Evolutionary conservation across 2,888 invertebrate genomes (phyloP).

Genomic region (Liopterus haemorrhoidalis): DNA sequence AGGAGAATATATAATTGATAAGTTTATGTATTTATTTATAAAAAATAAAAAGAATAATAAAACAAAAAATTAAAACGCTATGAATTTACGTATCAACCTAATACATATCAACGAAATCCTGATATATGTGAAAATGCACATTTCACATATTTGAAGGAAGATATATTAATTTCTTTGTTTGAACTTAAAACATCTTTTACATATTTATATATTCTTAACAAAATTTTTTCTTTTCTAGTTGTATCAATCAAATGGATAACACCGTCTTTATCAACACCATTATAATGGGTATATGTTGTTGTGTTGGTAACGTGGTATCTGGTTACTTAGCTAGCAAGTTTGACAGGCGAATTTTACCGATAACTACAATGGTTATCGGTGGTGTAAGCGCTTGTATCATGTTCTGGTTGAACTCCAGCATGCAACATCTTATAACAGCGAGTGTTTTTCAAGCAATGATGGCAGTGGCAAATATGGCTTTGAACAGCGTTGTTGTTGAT

Average conservation of each 20-base stretch:
- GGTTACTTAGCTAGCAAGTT: constrained; percentile 51
- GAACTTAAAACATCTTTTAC: not conserved
- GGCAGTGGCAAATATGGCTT: constrained; percentile 47
- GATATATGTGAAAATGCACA: too few species aligned
- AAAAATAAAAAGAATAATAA: too few species aligned
- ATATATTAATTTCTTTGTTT: too few species aligned
- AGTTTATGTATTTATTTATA: too few species aligned
- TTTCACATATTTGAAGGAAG: too few species aligned
- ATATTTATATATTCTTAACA: not conserved
- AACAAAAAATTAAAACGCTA: too few species aligned
- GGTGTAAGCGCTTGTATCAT: constrained; percentile 55
- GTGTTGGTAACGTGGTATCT: constrained; percentile 58
- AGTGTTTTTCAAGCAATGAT: constrained; percentile 49
- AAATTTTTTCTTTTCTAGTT: constrained; percentile 35
- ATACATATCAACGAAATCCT: too few species aligned
- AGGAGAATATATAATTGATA: too few species aligned
- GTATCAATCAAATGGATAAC: constrained; percentile 53
- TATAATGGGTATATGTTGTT: constrained; percentile 59
- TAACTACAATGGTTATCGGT: constrained; percentile 47
- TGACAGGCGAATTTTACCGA: constrained; percentile 38
- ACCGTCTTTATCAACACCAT: constrained; percentile 61
- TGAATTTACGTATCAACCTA: too few species aligned
- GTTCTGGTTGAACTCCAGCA: constrained; percentile 54
- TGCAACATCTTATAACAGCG: constrained; percentile 54
- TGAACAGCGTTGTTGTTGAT: constrained; percentile 42